Evolutionary conservation across 2,113 vertebrate genomes (phyloP).

Genomic region (Pluvialis apricaria): DNA sequence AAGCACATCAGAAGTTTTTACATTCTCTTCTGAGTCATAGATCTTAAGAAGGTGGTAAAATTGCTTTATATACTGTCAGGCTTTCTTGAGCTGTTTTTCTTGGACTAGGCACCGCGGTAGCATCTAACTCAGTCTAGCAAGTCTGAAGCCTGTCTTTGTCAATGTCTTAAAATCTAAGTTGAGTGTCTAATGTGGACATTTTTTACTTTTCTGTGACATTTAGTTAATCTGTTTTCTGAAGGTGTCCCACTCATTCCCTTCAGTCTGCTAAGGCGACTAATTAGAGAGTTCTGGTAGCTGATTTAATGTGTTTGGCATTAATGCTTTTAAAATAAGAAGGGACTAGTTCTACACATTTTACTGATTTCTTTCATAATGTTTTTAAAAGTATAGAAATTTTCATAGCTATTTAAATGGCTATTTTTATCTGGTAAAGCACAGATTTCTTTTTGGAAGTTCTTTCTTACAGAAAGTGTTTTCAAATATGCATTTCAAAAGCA

Average conservation of each 20-base stretch:
- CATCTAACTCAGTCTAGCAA: background rate
- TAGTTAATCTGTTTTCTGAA: conserved; percentile 44
- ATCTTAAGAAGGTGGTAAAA: background rate
- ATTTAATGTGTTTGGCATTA: conserved; percentile 24
- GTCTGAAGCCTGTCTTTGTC: background rate
- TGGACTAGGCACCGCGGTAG: background rate
- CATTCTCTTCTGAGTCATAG: background rate
- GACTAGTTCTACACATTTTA: background rate
- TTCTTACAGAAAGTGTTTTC: background rate
- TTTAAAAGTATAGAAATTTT: background rate
- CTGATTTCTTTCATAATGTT: background rate
- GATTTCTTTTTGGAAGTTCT: conserved; percentile 24
- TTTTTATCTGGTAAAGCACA: background rate
- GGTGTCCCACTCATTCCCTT: background rate
- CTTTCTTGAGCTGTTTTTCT: background rate
- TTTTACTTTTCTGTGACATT: background rate
- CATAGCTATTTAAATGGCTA: background rate
- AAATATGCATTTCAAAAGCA: conserved; percentile 50
- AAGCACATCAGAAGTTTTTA: background rate
- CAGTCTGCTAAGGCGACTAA: background rate
- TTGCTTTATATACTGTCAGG: background rate
- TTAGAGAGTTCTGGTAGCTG: conserved; percentile 20
- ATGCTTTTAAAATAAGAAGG: background rate
- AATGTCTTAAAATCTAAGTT: background rate
- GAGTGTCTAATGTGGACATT: background rate